Base-by-base conservation (phyloP, 2,888 invertebrate genomes). In the Zygothrica quintamaculata region DNA sequence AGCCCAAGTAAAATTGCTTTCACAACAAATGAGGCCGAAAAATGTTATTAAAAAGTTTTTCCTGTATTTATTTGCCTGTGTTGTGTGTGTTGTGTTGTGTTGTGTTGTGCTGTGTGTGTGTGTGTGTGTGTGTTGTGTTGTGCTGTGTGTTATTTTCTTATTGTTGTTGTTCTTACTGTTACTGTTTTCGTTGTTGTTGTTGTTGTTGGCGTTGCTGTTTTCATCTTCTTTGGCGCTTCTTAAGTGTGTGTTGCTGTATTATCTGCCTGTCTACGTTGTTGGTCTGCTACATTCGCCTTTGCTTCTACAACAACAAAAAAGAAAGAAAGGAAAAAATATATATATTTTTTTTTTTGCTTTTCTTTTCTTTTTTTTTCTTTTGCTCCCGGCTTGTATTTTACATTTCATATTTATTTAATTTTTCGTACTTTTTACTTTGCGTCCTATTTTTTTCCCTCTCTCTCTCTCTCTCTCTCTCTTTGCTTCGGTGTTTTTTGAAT, bases 1-100 rank as follows among this genome's bases (percentile, higher is more conserved):
- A 37, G 68, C 71, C 78, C 74, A 67, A 65, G 73, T 50, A 61
- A 80, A 81, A 81, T 85, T 82, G 71, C 79, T 84, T 85, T 82
- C 77, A 66, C 77, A 84, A 81, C 81, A 86, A 86, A 86, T 86
- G 87, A 86, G 87, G 86, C 86, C 80, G 84, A 87, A 86, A 84
- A 86, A 86, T 86, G 79, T 87, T 86, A 86, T 86, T 86, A 86
- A 87, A 86, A 87, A 84, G 80, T 84, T 84, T 85, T 74, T 65
- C 74, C 77, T 68, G 72, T 76, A 74, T 74, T 77, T 77, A 72
- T 74, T 74, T 78, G 74, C 80, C 60, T 77, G 59, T 58, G 58
- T 71, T 74, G 50, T 42, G 50, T 52, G n/a, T n/a, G n/a, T n/a
- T n/a, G n/a, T n/a, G n/a, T n/a, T 13, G 25, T 39, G 25, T 55